phyloP scores from a whole-genome alignment of 2,797 vertebrate genomes.

The Sebastes melanostomus region DNA sequence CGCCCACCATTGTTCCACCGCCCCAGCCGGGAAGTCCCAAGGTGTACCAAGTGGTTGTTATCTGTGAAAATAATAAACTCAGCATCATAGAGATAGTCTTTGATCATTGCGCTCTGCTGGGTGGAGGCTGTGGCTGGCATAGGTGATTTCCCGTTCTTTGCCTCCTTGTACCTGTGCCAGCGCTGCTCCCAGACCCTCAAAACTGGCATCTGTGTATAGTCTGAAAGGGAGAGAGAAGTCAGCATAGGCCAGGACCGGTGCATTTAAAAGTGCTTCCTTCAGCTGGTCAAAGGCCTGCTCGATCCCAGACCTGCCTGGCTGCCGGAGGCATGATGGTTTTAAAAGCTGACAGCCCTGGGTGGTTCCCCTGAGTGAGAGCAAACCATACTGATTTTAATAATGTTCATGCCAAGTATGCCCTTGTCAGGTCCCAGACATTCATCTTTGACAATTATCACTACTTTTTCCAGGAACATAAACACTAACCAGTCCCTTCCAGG shows the following conservation, averaged over 20 bases:
- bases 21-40: neutral
- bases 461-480: neutral
- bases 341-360: neutral
- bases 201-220: constrained; percentile 9
- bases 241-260: too few species aligned
- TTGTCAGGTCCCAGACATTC: neutral
- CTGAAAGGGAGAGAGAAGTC: too few species aligned
- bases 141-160: neutral
- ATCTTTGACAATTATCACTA: neutral
- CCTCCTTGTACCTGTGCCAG: too few species aligned
- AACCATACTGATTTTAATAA: constrained; percentile 3
- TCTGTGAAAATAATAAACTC: neutral
- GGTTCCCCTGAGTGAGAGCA: constrained; percentile 1
- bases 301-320: neutral
- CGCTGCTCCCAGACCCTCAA: neutral
- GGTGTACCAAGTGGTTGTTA: neutral
- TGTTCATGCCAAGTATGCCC: constrained; percentile 16
- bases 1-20: constrained; percentile 6
- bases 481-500: neutral
- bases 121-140: constrained; percentile 5
- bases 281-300: neutral
- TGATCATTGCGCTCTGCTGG: neutral
- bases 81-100: constrained; percentile 10
- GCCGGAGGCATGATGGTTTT: neutral
- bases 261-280: neutral